Evolutionary conservation across 2,797 vertebrate species (phyloP), one percentile per base, ranked within the genome.

Genomic region (Poeciliopsis gracilis): DNA sequence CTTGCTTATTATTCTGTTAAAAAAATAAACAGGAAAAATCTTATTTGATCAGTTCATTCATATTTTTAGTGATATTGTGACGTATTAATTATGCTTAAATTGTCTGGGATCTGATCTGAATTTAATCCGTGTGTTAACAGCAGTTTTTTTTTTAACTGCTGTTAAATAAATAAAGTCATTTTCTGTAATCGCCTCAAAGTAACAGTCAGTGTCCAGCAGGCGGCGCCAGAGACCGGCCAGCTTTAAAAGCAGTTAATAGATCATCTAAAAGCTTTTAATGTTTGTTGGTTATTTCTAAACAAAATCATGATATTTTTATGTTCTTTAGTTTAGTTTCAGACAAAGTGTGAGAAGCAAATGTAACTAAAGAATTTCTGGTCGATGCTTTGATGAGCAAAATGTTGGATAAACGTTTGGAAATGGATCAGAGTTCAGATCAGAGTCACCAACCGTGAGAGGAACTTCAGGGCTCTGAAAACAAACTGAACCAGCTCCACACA

Each of bases 181-280:
- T n/a, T 18, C 4, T 18, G 1, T 16, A 28, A 16, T 33, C 23
- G 67, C 2, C 25, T 70, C 15, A 25, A 2, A 53, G 51, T 51
- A 13, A 41, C 30, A 0, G 63, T 45, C 28, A 33, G 12, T 78
- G 59, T 73, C 77, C 72, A 79, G 72, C 47, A 79, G 72, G 49
- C 30, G 76, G 77, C 12, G 77, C 72, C 59, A 53, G 5, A 79
- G 36, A 66, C 28, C 5, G 16, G n/a, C 25, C 28, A 38, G 30
- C 36, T 20, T 6, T 45, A 7, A 30, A 8, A 33, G 18, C 6
- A 36, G 16, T 28, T 43, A 43, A 4, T 61, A 33, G 30, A 63
- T 8, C 0, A 33, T 18, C 20, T 23, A n/a, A 63, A 36, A 7
- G 13, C 10, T 33, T 66, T 66, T 9, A 36, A 18, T 2, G 1